A percentile compares a stretch with the other conserved stretches of the same genome.
These are phyloP conservation scores for Chloroclysta siterata DNA, from an alignment of 2,888 invertebrate genomes.

Conservation along the genomic window DNA sequence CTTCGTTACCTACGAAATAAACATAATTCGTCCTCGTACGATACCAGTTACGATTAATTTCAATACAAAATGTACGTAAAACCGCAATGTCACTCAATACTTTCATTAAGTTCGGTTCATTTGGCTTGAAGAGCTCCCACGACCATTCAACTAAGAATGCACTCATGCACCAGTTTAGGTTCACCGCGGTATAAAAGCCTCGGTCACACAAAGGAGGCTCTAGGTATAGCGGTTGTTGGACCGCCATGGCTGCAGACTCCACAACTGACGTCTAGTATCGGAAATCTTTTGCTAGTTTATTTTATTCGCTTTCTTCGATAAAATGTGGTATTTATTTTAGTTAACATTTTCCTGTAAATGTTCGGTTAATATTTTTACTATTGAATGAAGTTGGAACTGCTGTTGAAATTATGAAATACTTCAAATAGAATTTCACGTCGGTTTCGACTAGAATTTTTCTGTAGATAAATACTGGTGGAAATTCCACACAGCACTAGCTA, in stretches of 20 bases:
- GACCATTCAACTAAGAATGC: constrained; percentile 54
- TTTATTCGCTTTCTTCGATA: constrained; percentile 24
- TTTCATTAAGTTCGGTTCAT: constrained; percentile 50
- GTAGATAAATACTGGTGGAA: too few species aligned
- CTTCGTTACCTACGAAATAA: too few species aligned
- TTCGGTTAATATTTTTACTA: neutral
- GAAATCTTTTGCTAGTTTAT: constrained; percentile 25
- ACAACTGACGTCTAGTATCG: constrained; percentile 34
- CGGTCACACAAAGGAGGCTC: neutral
- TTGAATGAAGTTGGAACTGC: neutral
- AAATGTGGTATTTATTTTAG: constrained; percentile 17
- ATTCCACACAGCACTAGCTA: too few species aligned
- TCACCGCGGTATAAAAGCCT: constrained; percentile 18
- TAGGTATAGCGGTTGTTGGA: constrained; percentile 21
- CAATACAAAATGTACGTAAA: constrained; percentile 11
- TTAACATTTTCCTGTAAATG: constrained; percentile 14
- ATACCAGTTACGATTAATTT: too few species aligned
- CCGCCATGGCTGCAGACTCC: constrained; percentile 25
- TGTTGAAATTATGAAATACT: too few species aligned
- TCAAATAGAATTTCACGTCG: too few species aligned
- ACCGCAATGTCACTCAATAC: constrained; percentile 25
- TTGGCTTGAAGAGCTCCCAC: constrained; percentile 52
- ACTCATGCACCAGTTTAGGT: constrained; percentile 48
- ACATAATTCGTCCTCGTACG: too few species aligned
- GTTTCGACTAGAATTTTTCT: too few species aligned